Conservation (phyloP, 92 coral and sea anemone species). For the Heteractis magnifica region DNA sequence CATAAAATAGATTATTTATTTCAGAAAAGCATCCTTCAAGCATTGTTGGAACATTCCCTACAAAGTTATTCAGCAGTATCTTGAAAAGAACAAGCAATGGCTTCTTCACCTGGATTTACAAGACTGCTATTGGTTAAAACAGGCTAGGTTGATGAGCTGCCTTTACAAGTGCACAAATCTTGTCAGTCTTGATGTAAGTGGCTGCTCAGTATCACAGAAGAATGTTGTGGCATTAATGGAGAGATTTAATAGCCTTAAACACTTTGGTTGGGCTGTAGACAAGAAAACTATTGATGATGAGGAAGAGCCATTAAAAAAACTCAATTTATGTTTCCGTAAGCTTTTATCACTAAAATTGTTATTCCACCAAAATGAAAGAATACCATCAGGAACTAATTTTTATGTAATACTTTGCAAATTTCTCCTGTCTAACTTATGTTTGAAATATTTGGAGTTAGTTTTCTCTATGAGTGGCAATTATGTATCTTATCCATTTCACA, state of each 20-base stretch:
- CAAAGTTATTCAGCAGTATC: not conserved
- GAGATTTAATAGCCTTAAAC: conserved; percentile 2
- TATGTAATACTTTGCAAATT: not conserved
- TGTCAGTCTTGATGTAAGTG: conserved; percentile 41
- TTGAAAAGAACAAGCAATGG: not conserved
- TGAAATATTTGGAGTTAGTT: not conserved
- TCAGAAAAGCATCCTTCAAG: conserved; percentile 17
- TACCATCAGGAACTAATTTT: not conserved
- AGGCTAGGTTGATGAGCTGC: conserved; percentile 29
- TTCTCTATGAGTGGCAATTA: not conserved
- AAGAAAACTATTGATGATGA: not conserved
- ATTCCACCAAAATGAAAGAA: not conserved
- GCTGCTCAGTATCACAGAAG: conserved; percentile 37
- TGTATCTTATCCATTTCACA: not conserved
- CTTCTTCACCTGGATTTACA: conserved; percentile 33
- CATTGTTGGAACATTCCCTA: conserved; percentile 12
- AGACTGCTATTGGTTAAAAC: conserved; percentile 66
- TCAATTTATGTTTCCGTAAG: not conserved
- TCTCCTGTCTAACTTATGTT: not conserved
- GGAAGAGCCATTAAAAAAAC: not conserved
- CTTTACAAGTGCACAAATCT: conserved; percentile 50
- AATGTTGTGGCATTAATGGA: conserved; percentile 8
- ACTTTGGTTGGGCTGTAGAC: conserved; percentile 19
- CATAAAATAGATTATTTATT: not conserved
- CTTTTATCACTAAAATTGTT: conserved; percentile 20